Conservation (phyloP, 2,113 vertebrate species). For the Procapra przewalskii region DNA sequence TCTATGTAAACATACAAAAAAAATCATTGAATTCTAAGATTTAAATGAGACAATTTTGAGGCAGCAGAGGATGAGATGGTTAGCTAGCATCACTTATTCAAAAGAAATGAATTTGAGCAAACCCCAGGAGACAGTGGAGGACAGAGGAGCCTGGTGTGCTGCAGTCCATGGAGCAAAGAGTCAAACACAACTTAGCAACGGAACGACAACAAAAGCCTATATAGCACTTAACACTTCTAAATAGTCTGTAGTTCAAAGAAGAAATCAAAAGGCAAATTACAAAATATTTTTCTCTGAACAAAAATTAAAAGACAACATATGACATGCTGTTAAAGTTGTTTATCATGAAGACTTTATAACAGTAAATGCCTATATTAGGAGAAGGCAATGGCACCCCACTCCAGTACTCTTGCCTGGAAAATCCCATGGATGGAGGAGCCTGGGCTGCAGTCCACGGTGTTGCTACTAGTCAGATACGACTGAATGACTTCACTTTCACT, state of each 20-base stretch:
- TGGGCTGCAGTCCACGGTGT: too few species aligned
- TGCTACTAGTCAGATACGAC: accelerated
- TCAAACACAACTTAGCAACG: neutral
- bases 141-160: neutral
- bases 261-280: neutral
- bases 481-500: too few species aligned
- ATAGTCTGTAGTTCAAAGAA: neutral
- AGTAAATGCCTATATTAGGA: neutral
- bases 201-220: neutral
- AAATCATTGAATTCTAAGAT: neutral
- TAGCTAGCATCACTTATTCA: neutral
- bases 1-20: neutral
- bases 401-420: too few species aligned
- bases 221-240: neutral
- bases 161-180: neutral
- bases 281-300: neutral
- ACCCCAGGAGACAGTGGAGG: neutral
- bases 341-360: neutral
- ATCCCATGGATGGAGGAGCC: too few species aligned
- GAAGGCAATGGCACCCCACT: too few species aligned
- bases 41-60: neutral
- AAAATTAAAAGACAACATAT: neutral
- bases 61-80: neutral
- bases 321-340: neutral
- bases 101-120: neutral